phyloP scores from a whole-genome alignment of 1,140 invertebrate genomes.

The Globodera ellingtonae region DNA sequence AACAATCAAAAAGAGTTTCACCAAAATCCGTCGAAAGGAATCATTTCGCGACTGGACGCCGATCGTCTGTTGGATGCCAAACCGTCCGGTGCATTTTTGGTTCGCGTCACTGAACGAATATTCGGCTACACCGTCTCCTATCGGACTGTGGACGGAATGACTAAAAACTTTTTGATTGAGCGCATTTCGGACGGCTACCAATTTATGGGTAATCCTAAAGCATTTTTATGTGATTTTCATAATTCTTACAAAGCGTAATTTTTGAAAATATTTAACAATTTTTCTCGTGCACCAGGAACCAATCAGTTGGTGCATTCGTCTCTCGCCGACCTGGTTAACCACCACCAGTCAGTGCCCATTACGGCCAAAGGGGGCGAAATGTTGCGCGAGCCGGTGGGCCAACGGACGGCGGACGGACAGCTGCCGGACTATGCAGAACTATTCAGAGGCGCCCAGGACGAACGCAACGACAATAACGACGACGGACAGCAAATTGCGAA shows the following conservation, averaged over 20 bases:
- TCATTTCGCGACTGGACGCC: slow-evolving; percentile 76
- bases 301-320: slow-evolving; percentile 68
- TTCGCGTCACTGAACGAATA: slow-evolving; percentile 77
- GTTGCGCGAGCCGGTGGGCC: slow-evolving; percentile 69
- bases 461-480: background rate
- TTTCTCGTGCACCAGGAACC: slow-evolving; percentile 54
- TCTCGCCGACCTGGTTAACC: slow-evolving; percentile 74
- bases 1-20: background rate
- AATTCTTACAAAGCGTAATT: too few species aligned
- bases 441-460: slow-evolving; percentile 7
- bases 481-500: background rate
- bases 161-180: slow-evolving; percentile 78
- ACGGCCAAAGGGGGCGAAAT: slow-evolving; percentile 74
- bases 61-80: slow-evolving; percentile 72
- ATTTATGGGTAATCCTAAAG: slow-evolving; percentile 71
- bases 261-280: background rate
- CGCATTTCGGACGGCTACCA: slow-evolving; percentile 73
- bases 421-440: slow-evolving; percentile 68
- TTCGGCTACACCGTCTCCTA: slow-evolving; percentile 82
- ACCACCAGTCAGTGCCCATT: slow-evolving; percentile 74
- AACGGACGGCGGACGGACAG: slow-evolving; percentile 63
- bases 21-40: slow-evolving; percentile 68
- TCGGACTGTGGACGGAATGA: slow-evolving; percentile 69
- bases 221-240: too few species aligned
- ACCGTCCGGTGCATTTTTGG: slow-evolving; percentile 74